Evolutionary conservation across 2,113 vertebrate species (phyloP).

Genomic region (Sigmodon hispidus): DNA sequence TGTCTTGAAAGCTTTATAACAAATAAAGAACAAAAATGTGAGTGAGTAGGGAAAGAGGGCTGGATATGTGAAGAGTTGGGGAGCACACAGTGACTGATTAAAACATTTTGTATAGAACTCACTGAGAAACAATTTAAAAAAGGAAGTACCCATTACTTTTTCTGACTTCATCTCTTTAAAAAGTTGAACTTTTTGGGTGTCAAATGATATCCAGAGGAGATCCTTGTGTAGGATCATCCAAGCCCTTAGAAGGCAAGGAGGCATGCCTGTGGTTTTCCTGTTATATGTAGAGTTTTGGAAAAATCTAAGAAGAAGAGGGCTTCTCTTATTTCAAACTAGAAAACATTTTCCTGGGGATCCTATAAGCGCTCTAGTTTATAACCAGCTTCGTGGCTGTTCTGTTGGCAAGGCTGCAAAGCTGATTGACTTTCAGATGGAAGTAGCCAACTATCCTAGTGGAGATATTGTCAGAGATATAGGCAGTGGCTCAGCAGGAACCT

Average conservation of each 20-base stretch:
- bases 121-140: background rate
- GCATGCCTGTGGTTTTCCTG: background rate
- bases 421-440: background rate
- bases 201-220: background rate
- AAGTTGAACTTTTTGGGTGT: background rate
- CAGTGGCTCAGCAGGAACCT: background rate
- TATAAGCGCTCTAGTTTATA: background rate
- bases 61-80: background rate
- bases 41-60: background rate
- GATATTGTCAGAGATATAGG: background rate
- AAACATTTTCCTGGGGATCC: background rate
- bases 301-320: background rate
- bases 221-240: background rate
- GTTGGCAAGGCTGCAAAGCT: background rate
- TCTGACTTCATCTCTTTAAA: background rate
- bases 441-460: background rate
- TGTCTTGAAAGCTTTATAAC: background rate
- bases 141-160: background rate
- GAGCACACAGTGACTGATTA: background rate
- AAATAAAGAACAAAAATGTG: background rate
- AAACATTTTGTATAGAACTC: background rate
- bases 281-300: slow-evolving; percentile 3
- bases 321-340: background rate
- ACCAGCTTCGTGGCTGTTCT: background rate
- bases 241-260: background rate